Evolutionary conservation across 2,797 vertebrate genomes (phyloP).

Genomic region (Hypotaenidia philippensis): DNA sequence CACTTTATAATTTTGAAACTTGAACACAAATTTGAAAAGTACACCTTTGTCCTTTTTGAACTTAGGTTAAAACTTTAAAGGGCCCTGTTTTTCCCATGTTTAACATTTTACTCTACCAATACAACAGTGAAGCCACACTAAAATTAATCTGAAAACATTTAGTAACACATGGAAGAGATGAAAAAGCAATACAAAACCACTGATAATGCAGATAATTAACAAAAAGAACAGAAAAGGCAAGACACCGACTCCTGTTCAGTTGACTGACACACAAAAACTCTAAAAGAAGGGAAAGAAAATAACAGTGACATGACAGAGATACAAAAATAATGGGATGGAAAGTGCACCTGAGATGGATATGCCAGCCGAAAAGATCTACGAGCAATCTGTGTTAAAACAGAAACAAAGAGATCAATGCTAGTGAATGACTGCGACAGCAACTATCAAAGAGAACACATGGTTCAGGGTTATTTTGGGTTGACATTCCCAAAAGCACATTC

Average conservation of each 20-base stretch:
- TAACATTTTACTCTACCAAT: background rate
- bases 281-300: background rate
- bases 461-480: background rate
- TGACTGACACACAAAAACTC: constrained; percentile 17
- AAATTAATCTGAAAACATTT: constrained; percentile 28
- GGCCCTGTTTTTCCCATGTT: background rate
- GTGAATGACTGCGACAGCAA: constrained; percentile 51
- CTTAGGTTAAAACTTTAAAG: constrained; percentile 13
- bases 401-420: constrained; percentile 75
- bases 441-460: constrained; percentile 34
- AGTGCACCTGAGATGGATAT: constrained; percentile 82
- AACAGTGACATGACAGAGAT: constrained; percentile 42
- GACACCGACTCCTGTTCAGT: background rate
- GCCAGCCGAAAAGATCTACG: constrained; percentile 78
- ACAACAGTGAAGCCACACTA: constrained; percentile 24
- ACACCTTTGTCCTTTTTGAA: background rate
- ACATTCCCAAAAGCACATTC: background rate
- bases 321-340: constrained; percentile 73
- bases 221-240: constrained; percentile 4
- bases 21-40: background rate
- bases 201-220: constrained; percentile 2
- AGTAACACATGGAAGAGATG: constrained; percentile 40
- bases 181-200: constrained; percentile 48
- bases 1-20: background rate
- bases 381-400: constrained; percentile 81